Evolutionary conservation across 2,888 invertebrate genomes (phyloP).

Genomic region (Anaspis maculata): DNA sequence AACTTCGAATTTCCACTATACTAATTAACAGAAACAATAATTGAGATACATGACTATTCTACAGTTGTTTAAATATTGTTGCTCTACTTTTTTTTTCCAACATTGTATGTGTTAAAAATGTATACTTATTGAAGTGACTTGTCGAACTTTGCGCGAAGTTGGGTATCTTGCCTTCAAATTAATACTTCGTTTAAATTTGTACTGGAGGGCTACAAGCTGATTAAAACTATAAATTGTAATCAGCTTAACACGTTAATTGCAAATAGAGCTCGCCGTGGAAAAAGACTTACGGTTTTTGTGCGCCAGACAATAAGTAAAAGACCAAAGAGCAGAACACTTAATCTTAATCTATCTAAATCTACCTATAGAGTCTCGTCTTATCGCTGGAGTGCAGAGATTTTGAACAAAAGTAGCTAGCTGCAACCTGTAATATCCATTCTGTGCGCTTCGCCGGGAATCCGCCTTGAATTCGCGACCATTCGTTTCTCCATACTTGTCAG

Average conservation of each 20-base stretch:
- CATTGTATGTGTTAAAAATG: no score
- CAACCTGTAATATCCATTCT: conserved; percentile 23
- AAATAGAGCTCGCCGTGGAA: conserved; percentile 3
- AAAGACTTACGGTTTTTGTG: conserved; percentile 6
- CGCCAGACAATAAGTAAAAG: conserved; percentile 9
- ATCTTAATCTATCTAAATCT: conserved; percentile 40
- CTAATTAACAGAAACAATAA: no score
- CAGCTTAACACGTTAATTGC: conserved; percentile 7
- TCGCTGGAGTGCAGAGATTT: conserved; percentile 34
- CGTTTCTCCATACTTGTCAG: conserved; percentile 17
- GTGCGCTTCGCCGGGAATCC: conserved; percentile 18
- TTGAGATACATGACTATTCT: no score
- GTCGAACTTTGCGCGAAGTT: no score
- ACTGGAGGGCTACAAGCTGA: no score
- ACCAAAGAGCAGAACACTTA: conserved; percentile 24
- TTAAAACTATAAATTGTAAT: conserved; percentile 11
- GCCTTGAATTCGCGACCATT: conserved; percentile 17
- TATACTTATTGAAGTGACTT: no score
- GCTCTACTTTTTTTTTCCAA: no score
- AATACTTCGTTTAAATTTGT: no score
- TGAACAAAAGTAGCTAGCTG: conserved; percentile 28
- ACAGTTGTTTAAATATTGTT: no score
- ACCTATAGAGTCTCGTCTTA: conserved; percentile 36
- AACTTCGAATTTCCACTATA: no score
- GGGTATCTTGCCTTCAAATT: no score